Evolutionary conservation across 2,797 vertebrate species (phyloP), one percentile per base, ranked within the genome.

Genomic region (Paratrypauchen microcephalus): DNA sequence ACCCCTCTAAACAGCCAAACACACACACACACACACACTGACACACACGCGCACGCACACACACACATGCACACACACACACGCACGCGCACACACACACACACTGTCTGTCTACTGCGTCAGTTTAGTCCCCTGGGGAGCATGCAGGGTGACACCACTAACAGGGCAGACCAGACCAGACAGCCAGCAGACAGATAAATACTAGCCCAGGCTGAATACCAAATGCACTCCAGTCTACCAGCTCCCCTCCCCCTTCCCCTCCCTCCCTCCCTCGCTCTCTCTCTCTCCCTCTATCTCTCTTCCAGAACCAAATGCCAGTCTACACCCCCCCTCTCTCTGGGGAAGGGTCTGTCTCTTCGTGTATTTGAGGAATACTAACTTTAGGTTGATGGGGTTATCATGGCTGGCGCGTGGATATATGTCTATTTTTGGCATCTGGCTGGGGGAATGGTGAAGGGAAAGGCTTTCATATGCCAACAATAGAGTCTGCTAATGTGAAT

Each of bases 131-230:
- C 89, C 89, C 86, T 11, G 59, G 82, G 90, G 87, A 90, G 85
- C 82, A 80, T 56, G 76, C 82, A 81, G 87, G 87, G 86, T 88
- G 91, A 92, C 91, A 92, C 90, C 82, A 87, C 90, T 91, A 91
- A 89, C 90, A 92, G 89, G 87, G 87, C 90, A 92, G 89, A 90
- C 85, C 85, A 90, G 89, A 89, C 86, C 74, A 90, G 85, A 90
- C 90, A 91, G 90, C 86, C 87, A 90, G 90, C 91, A 94, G 93
- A 92, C 92, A 92, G 91, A 93, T 93, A 93, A 93, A 93, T 92
- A 91, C 90, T 85, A 87, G 91, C 86, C 89, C 85, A 78, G 66
- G 84, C 88, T 89, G 91, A 91, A 93, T 91, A 91, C 90, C 89
- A 89, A 91, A 91, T 91, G 88, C 80, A 87, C 86, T 87, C 76